These are phyloP conservation scores for Nebria brevicollis DNA, from an alignment of 2,888 invertebrate genomes.

Conservation along the genomic window DNA sequence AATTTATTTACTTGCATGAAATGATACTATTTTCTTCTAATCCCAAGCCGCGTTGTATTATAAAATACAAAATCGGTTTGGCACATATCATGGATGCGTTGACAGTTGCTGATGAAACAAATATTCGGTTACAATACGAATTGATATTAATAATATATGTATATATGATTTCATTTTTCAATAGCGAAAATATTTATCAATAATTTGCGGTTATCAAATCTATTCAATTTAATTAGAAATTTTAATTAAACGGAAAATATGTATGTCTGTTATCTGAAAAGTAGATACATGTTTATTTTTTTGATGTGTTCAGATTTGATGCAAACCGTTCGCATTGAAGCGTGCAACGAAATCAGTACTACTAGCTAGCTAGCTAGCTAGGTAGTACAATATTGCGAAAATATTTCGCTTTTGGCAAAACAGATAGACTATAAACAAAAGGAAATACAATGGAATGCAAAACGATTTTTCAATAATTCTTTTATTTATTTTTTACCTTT, in stretches of 20 bases:
- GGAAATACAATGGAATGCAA: not conserved
- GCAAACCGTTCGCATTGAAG: not conserved
- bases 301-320: not conserved
- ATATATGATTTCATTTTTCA: too few species aligned
- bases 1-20: not conserved
- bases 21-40: not conserved
- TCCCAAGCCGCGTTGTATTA: not conserved
- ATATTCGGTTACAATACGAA: too few species aligned
- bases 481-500: conserved; percentile 6
- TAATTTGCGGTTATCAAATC: too few species aligned
- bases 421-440: conserved; percentile 6
- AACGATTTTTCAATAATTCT: conserved; percentile 23
- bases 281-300: not conserved
- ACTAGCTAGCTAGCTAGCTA: not conserved
- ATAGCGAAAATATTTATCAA: too few species aligned
- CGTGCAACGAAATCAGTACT: not conserved
- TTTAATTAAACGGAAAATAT: not conserved
- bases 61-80: not conserved
- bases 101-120: not conserved
- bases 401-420: conserved; percentile 14
- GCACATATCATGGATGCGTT: not conserved
- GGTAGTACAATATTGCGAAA: not conserved
- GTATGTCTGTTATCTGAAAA: not conserved
- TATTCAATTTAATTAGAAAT: not conserved
- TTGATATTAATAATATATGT: too few species aligned